A percentile compares a stretch with the other conserved stretches of the same genome.
Evolutionary conservation across 2,888 invertebrate genomes (phyloP).

Genomic region (Drosophila koepferae): DNA sequence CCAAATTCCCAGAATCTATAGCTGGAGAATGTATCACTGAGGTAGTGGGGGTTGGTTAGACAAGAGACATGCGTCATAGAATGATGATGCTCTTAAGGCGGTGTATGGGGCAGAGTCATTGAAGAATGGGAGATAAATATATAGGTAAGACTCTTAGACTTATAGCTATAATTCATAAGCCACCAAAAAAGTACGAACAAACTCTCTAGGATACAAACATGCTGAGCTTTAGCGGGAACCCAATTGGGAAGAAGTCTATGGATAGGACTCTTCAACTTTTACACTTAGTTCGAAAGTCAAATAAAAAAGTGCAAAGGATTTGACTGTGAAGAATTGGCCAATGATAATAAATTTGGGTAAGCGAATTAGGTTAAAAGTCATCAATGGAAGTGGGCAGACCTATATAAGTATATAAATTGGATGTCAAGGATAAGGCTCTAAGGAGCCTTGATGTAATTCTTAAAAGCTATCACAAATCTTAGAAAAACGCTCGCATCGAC

Average conservation of each 20-base stretch:
- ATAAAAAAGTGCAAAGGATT: not conserved
- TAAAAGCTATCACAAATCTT: constrained; percentile 80
- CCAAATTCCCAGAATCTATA: not conserved
- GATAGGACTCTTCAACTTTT: not conserved
- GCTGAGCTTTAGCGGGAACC: not conserved
- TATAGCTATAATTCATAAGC: not conserved
- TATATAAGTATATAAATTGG: not conserved
- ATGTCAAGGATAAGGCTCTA: not conserved
- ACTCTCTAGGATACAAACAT: no score
- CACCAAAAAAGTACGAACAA: not conserved
- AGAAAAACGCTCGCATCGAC: constrained; percentile 26
- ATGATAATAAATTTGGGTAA: not conserved
- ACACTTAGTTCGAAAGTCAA: not conserved
- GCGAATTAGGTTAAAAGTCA: no score
- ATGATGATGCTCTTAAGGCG: not conserved
- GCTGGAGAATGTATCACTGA: not conserved
- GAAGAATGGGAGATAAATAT: no score
- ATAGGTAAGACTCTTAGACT: not conserved
- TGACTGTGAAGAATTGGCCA: no score
- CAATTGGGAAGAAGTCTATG: not conserved
- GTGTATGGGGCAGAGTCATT: not conserved
- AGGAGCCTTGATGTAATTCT: not conserved
- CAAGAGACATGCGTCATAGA: no score
- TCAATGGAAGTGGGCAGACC: not conserved
- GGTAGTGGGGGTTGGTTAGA: no score